Base-by-base conservation (phyloP, 92 coral and sea anemone genomes). In the Zoanthus solanderi region DNA sequence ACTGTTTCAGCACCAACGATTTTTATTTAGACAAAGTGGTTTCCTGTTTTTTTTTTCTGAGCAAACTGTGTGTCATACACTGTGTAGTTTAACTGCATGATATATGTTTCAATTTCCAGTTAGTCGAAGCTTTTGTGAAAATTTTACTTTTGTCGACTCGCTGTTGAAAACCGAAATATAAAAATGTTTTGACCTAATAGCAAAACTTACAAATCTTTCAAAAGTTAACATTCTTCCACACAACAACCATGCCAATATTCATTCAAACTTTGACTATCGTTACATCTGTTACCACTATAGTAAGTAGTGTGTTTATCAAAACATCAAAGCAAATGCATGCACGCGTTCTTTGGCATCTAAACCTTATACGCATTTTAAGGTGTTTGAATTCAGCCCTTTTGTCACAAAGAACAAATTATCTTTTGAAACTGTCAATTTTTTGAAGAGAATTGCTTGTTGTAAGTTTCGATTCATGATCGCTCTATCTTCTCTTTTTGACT, bases 11-110 rank as follows among this genome's bases (percentile, higher is more conserved):
- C 29, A 23, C 16, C 50, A 44, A 57, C 11, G 42, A 6, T 81
- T 65, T 23, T 66, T 48, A 23, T 65, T 34, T 30, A 18, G 28
- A 81, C 61, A 81, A 46, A 81, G 85, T 44, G 14, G 57, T 66
- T 81, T 81, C 85, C 85, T 81, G 75, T 81, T 81, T 50, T 37
- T 37, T 37, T 37, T 37, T 37, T 37, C 42, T 37, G 42, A 37
- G 42, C 42, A 37, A 37, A 37, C 9, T 6, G 13, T 23, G 15
- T 15, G 10, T 12, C 34, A 7, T 13, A 34, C 30, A 16, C 28
- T 13, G 29, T 13, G 29, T 13, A 15, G 17, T 15, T 15, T 61
- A 18, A 15, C 12, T 61, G 23, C 23, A 23, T 23, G 29, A 11
- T 61, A 6, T 4, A 7, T 5, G 1, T 29, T 6, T 30, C 9